These are phyloP conservation scores for Gambusia yucatana DNA, from an alignment of 2,797 vertebrate species.

Conservation along the genomic window DNA sequence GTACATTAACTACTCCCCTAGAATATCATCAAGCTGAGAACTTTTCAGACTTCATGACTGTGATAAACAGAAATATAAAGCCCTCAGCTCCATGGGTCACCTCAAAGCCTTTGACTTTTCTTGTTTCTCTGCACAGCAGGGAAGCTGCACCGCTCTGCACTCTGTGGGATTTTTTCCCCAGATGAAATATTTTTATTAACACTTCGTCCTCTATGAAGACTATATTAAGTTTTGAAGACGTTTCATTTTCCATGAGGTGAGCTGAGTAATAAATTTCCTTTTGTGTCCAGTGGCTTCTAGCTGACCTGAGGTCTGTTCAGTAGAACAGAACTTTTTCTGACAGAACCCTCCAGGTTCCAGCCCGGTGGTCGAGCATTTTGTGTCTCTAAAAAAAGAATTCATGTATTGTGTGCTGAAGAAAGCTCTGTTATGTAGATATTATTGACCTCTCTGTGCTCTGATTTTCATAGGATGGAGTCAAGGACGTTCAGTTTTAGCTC, in stretches of 20 bases:
- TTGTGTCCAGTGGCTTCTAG: neutral
- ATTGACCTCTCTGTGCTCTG: too few species aligned
- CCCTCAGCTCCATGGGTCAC: neutral
- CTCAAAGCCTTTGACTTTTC: constrained; percentile 2
- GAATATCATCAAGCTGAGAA: neutral
- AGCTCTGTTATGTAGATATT: too few species aligned
- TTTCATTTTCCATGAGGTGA: neutral
- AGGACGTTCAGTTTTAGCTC: neutral
- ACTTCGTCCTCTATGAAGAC: neutral
- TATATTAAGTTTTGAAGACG: neutral
- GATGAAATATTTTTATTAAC: neutral
- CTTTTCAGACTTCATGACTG: neutral
- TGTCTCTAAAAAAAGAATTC: neutral
- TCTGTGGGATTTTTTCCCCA: neutral
- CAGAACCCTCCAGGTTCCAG: neutral
- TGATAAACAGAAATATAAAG: neutral
- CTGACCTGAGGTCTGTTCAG: neutral
- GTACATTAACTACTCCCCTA: neutral
- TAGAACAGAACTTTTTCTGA: neutral
- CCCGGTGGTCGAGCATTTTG: neutral
- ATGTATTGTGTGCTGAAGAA: too few species aligned
- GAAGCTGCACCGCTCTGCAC: neutral
- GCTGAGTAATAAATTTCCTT: neutral
- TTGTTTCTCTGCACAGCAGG: neutral
- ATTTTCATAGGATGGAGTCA: neutral